Evolutionary conservation across 2,797 vertebrate genomes (phyloP), one percentile per base, ranked within the genome.

Genomic region (Falco novaeseelandiae): DNA sequence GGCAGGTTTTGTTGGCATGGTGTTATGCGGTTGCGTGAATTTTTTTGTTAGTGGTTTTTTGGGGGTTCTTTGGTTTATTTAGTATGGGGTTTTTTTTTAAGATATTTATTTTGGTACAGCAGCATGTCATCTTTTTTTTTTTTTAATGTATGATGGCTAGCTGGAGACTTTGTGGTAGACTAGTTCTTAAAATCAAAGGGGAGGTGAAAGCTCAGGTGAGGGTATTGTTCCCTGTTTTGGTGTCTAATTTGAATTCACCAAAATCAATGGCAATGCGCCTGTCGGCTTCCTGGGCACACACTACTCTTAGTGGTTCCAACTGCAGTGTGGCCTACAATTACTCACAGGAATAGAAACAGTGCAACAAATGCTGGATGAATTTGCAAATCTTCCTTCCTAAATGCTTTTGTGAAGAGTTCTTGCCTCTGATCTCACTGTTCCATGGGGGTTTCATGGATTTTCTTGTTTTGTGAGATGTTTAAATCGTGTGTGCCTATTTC

Each of bases 311-410:
- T 22, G 40, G 9, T 27, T 73, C 80, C 71, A 83, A 4, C 15
- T 22, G 10, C 46, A 55, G 10, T 0, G 0, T 1, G 29, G 34
- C 61, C 42, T 85, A 44, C 3, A 8, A 36, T 44, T 74, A 5
- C 34, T 48, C 6, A 18, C 4, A 74, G 27, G 65, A 86, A 34
- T 16, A 54, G 29, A 67, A 83, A 46, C 5, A 29, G 29, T 16
- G 14, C 49, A 63, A 19, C 14, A 52, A 83, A 19, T 12, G 3
- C 23, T 10, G n/a, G 32, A 15, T 48, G 25, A 66, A 18, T 55
- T 62, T 30, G 61, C 23, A 73, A 46, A 22, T 22, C 18, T 48
- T 83, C 36, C 12, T 81, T 73, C 89, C 18, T 38, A 32, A 46
- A 26, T 38, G 49, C 5, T 4, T 13, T 71, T 12, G 6, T 65